A percentile compares a stretch with the other conserved stretches of the same genome.
These are phyloP conservation scores for Lepidothrix coronata DNA, from an alignment of 2,113 vertebrate species.

Conservation along the genomic window DNA sequence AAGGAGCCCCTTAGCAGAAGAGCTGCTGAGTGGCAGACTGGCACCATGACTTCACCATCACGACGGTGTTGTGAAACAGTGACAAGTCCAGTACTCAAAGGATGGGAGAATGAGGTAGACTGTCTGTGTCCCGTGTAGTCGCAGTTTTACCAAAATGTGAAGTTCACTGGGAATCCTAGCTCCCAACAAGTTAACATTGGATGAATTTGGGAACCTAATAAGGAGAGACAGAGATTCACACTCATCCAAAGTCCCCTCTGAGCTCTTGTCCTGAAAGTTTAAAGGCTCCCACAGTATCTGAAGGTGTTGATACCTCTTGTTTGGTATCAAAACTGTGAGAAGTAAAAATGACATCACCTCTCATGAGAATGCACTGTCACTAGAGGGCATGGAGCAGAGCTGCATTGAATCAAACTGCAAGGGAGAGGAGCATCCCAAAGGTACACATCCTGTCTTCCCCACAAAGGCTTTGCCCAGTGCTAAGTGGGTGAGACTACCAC, in stretches of 20 bases:
- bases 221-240: not conserved
- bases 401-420: not conserved
- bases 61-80: not conserved
- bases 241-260: not conserved
- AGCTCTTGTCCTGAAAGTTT: not conserved
- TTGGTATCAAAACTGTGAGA: not conserved
- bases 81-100: not conserved
- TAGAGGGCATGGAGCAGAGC: not conserved
- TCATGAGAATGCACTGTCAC: not conserved
- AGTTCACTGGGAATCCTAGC: not conserved
- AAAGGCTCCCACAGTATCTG: not conserved
- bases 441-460: not conserved
- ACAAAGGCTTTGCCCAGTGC: not conserved
- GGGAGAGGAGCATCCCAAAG: not conserved
- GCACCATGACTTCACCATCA: not conserved
- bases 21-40: not conserved
- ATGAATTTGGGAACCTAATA: not conserved
- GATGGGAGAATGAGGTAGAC: not conserved
- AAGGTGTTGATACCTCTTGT: not conserved
- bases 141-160: not conserved
- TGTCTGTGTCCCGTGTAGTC: not conserved
- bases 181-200: not conserved
- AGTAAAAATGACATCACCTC: not conserved
- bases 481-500: fast-evolving
- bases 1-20: not conserved